Conservation (phyloP, 2,888 invertebrate species). For the Nycteola revayana region DNA sequence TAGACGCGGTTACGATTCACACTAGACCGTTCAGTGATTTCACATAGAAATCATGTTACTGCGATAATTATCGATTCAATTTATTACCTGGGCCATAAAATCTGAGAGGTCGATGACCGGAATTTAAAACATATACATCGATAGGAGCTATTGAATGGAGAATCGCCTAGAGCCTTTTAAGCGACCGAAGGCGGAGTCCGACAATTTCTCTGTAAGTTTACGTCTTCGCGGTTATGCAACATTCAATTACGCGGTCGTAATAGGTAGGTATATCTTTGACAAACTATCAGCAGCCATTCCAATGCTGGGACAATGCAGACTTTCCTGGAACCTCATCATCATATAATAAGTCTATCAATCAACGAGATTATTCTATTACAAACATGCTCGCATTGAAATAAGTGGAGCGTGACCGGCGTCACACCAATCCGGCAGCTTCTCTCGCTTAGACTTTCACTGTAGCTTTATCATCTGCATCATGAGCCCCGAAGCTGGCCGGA, state of each 20-base stretch:
- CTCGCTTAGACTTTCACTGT: slow-evolving; percentile 54
- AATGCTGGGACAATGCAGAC: slow-evolving; percentile 53
- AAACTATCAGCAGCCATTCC: slow-evolving; percentile 52
- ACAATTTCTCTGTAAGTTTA: slow-evolving; percentile 67
- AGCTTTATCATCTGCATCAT: slow-evolving; percentile 48
- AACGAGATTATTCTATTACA: slow-evolving; percentile 64
- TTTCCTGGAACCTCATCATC: slow-evolving; percentile 67
- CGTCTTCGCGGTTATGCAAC: slow-evolving; percentile 60
- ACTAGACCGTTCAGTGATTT: slow-evolving; percentile 55
- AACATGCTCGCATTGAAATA: slow-evolving; percentile 63
- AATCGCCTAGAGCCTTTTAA: slow-evolving; percentile 67
- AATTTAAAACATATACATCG: slow-evolving; percentile 50
- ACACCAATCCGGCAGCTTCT: slow-evolving; percentile 40
- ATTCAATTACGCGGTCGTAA: slow-evolving; percentile 62
- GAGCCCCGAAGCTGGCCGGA: slow-evolving; percentile 36
- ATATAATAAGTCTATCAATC: slow-evolving; percentile 72
- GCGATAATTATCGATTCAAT: slow-evolving; percentile 68
- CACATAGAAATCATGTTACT: slow-evolving; percentile 60
- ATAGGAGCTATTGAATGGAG: slow-evolving; percentile 61
- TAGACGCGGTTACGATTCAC: slow-evolving; percentile 50
- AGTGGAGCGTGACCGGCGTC: slow-evolving; percentile 62
- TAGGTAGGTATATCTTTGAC: slow-evolving; percentile 56
- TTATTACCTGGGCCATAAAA: slow-evolving; percentile 68
- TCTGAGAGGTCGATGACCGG: slow-evolving; percentile 59
- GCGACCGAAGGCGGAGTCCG: slow-evolving; percentile 59